Base-by-base conservation (phyloP, 2,888 invertebrate species). In the Polia nebulosa region DNA sequence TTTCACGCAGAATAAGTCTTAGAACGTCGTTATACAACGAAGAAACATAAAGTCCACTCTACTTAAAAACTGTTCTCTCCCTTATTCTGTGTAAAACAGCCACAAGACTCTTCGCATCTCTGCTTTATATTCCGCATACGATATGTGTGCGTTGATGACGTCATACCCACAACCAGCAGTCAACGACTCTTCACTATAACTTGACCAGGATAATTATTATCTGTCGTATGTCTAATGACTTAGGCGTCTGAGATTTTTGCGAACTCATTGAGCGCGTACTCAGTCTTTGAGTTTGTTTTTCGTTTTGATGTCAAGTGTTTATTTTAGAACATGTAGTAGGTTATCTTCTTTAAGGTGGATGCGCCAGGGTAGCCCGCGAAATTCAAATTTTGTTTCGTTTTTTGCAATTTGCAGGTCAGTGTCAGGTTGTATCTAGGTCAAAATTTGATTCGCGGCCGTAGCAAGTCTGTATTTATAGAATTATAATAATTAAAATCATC, bases 21-120 rank as follows among this genome's bases (percentile, higher is more conserved):
- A 39, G 32, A n/a, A 25, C 36, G 4, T 45, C 25, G 27, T 25
- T 39, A 44, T 65, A 73, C 73, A 73, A 51, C 65, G 71, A 71
- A 71, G 2, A 56, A 20, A 25, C 9, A 15, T 44, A 58, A 34
- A 58, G 22, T 44, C 44, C 29, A 52, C 3, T 39, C n/a, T 61
- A 51, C 17, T 20, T 25, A 20, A 45, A 34, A 47, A 25, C 15
- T 47, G 58, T 70, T 22, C 41, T 44, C 36, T 13, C 17, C 49
- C 11, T 51, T 36, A 44, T 64, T 49, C 55, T 64, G 25, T 29
- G 55, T 64, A 55, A 20, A 64, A 64, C 36, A 5, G 11, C 20
- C 20, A 20, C n/a, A 49, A 41, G 25, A 55, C 53, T 60, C 32
- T 53, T 34, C 9, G 27, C 34, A 27, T 53, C 39, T 22, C 22